A percentile compares a stretch with the other conserved stretches of the same genome.
Evolutionary conservation across 2,888 invertebrate species (phyloP).

Genomic region (Drosophila buzzatii): DNA sequence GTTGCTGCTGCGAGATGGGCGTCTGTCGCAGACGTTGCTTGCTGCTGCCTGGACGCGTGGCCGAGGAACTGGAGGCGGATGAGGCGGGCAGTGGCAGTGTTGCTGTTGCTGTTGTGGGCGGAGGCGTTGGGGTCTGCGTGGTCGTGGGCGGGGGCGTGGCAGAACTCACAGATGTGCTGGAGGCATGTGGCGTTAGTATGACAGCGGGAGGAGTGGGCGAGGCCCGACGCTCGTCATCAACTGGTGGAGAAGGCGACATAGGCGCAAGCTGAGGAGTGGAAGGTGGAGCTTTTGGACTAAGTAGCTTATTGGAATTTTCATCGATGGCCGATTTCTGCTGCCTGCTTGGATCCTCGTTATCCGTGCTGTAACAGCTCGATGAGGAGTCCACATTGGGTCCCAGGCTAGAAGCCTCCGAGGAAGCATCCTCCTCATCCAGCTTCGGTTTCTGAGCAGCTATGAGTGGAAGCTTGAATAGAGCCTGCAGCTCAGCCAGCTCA

Average conservation of each 20-base stretch:
- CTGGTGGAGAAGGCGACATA: background rate
- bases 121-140: constrained; percentile 55
- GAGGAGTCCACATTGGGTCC: constrained; percentile 90
- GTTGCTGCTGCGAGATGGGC: constrained; percentile 62
- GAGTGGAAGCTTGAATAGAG: constrained; percentile 82
- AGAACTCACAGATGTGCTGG: constrained; percentile 39
- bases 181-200: constrained; percentile 63
- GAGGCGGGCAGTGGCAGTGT: constrained; percentile 51
- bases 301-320: constrained; percentile 66
- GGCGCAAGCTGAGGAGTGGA: constrained; percentile 6
- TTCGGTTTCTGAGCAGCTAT: constrained; percentile 62
- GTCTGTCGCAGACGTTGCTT: constrained; percentile 56
- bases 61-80: constrained; percentile 29
- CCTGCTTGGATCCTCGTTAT: constrained; percentile 76
- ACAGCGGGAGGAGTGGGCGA: constrained; percentile 62
- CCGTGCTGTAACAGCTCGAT: constrained; percentile 87
- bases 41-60: constrained; percentile 67
- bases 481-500: constrained; percentile 68
- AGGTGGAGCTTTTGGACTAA: background rate
- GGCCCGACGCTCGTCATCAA: background rate
- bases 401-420: constrained; percentile 88
- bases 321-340: constrained; percentile 40
- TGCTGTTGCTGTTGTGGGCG: constrained; percentile 31
- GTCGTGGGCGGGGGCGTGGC: constrained; percentile 34
- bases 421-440: constrained; percentile 62